Evolutionary conservation across 2,797 vertebrate species (phyloP), one percentile per base, ranked within the genome.

Genomic region (Tokudaia muenninki): DNA sequence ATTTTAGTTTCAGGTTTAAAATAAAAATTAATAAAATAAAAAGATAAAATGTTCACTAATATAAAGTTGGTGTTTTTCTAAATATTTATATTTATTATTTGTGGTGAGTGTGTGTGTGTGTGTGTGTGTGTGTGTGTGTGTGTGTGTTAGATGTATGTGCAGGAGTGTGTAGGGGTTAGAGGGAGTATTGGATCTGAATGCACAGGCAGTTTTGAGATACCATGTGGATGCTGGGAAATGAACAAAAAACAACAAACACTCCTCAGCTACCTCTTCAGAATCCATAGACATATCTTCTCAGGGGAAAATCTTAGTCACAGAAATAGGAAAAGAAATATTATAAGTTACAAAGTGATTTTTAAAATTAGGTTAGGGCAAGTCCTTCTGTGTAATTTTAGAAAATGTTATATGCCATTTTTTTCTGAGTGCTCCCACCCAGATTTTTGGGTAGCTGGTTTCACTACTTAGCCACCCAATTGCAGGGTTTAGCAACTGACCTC

Each of bases 331-430:
- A 70, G 0, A 91, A 74, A 75, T 61, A 1, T 2, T 84, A 41
- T 50, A 88, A 86, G 24, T 96, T 95, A 81, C 24, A 90, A 93
- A 75, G 21, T 47, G n/a, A 93, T 63, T 77, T 55, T 63, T 22
- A 50, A 79, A 92, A 70, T 7, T 90, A 65, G 44, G 21, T 84
- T 88, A 79, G 16, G 6, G 59, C 24, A 87, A 80, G 55, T 63
- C 67, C 37, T 67, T 82, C 21, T 41, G n/a, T 57, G 12, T 70
- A 86, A 75, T 84, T 90, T 13, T 70, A 75, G 59, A 93, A 84
- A 94, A 77, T 29, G 3, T 84, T 52, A 34, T 6, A 65, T 84
- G 16, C 0, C 26, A 16, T 95, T 88, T 81, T 41, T 50, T 41
- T 47, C 63, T 34, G 7, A 95, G 1, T 47, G 29, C 86, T 6